Evolutionary conservation across 2,797 vertebrate species (phyloP).

Genomic region (Etheostoma nigrum): DNA sequence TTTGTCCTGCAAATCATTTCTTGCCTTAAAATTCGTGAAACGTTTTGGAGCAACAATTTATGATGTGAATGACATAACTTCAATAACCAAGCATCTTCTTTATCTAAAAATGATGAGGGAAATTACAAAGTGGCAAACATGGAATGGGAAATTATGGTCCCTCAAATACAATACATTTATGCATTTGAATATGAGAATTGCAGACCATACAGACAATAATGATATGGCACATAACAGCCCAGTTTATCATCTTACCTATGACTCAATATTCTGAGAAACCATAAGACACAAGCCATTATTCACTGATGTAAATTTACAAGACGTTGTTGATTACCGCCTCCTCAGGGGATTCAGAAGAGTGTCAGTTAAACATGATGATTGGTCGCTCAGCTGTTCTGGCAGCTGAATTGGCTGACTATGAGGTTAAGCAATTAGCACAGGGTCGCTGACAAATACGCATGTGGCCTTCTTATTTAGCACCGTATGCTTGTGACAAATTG

Average conservation of each 20-base stretch:
- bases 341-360: constrained; percentile 20
- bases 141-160: constrained; percentile 35
- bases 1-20: not conserved
- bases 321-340: constrained; percentile 30
- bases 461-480: constrained; percentile 47
- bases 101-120: constrained; percentile 20
- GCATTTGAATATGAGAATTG: constrained; percentile 28
- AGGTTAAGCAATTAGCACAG: constrained; percentile 53
- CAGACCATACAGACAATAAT: constrained; percentile 23
- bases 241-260: constrained; percentile 26
- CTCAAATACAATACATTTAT: constrained; percentile 35
- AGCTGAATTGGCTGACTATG: constrained; percentile 14
- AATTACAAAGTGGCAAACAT: constrained; percentile 33
- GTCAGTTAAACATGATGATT: constrained; percentile 13
- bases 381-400: constrained; percentile 22
- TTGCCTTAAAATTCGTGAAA: not conserved
- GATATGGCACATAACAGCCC: constrained; percentile 6
- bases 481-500: constrained; percentile 40
- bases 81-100: constrained; percentile 13
- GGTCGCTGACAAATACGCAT: constrained; percentile 22
- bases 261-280: constrained; percentile 14
- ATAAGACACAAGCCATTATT: constrained; percentile 8
- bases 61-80: constrained; percentile 5
- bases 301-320: constrained; percentile 31
- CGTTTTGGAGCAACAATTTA: constrained; percentile 2